Conservation (phyloP, 2,888 invertebrate species). For the Blastobasis adustella region DNA sequence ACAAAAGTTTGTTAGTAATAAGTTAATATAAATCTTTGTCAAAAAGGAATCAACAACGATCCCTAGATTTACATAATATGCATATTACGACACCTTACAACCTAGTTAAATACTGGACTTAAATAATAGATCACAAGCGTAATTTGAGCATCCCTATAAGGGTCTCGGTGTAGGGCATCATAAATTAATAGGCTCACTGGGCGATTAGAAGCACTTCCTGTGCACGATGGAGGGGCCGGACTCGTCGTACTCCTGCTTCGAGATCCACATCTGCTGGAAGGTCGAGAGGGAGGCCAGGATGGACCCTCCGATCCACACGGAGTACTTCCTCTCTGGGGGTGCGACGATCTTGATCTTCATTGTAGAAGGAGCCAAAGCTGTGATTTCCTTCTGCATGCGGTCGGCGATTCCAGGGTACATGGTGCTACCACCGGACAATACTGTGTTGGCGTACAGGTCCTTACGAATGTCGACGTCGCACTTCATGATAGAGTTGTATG, state of each 20-base stretch:
- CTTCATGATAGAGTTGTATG: conserved; percentile 98
- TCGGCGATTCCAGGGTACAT: conserved; percentile 97
- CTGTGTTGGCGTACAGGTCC: conserved; percentile 97
- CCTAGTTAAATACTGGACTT: conserved; percentile 71
- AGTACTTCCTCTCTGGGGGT: conserved; percentile 95
- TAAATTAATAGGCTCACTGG: conserved; percentile 63
- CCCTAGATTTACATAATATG: conserved; percentile 40
- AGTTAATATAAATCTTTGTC: too few relatives aligned
- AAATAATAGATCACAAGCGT: conserved; percentile 71
- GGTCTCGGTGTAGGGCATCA: conserved; percentile 67
- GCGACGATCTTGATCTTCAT: conserved; percentile 97
- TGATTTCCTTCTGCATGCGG: conserved; percentile 95
- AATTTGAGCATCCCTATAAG: conserved; percentile 62
- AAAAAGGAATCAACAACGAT: too few relatives aligned
- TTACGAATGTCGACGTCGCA: conserved; percentile 98
- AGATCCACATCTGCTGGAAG: conserved; percentile 98
- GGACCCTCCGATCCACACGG: conserved; percentile 96
- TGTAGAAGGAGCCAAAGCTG: conserved; percentile 91
- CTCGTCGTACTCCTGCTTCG: conserved; percentile 98
- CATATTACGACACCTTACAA: conserved; percentile 73
- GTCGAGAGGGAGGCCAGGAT: conserved; percentile 93
- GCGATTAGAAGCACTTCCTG: conserved; percentile 86
- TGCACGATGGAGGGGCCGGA: conserved; percentile 96
- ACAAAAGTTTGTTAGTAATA: too few relatives aligned
- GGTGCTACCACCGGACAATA: conserved; percentile 95